Evolutionary conservation across 2,113 vertebrate species (phyloP).

Genomic region (Gymnogyps californianus): DNA sequence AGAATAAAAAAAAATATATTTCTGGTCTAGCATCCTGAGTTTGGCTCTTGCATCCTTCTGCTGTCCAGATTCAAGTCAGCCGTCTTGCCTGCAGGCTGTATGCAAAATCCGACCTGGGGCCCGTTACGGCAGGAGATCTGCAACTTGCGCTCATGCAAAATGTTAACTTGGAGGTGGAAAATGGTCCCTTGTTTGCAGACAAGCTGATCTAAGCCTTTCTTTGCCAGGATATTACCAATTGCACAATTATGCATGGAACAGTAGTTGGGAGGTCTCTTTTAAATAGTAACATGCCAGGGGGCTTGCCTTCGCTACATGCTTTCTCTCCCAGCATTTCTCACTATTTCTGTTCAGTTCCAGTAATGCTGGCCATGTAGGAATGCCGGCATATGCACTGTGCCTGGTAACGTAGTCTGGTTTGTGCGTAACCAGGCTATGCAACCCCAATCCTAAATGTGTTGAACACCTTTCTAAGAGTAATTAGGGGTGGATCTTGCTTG

Average conservation of each 20-base stretch:
- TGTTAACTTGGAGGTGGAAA: not conserved
- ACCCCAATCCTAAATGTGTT: not conserved
- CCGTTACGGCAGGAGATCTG: fast-evolving
- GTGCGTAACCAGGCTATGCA: not conserved
- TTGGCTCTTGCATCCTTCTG: conserved; percentile 14
- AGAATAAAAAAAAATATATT: conserved; percentile 65
- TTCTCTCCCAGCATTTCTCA: not conserved
- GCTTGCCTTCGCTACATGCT: not conserved
- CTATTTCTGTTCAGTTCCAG: not conserved
- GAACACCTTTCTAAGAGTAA: not conserved
- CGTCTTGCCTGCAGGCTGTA: not conserved
- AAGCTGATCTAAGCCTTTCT: conserved; percentile 23
- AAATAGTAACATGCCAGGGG: not conserved
- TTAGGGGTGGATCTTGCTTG: not conserved
- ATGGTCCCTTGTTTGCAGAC: not conserved
- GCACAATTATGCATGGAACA: not conserved
- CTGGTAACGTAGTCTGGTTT: not conserved
- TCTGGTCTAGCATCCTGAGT: conserved; percentile 57
- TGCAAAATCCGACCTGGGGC: not conserved
- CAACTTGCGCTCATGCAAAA: not conserved
- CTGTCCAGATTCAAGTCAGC: not conserved
- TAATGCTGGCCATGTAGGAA: not conserved
- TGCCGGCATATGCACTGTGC: fast-evolving
- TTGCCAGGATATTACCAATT: conserved; percentile 18
- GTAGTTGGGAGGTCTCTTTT: conserved; percentile 13